Evolutionary conservation across 35 echinoderm and acorn worm species (phyloP), one percentile per base, ranked within the genome.

Genomic region (Apostichopus japonicus): DNA sequence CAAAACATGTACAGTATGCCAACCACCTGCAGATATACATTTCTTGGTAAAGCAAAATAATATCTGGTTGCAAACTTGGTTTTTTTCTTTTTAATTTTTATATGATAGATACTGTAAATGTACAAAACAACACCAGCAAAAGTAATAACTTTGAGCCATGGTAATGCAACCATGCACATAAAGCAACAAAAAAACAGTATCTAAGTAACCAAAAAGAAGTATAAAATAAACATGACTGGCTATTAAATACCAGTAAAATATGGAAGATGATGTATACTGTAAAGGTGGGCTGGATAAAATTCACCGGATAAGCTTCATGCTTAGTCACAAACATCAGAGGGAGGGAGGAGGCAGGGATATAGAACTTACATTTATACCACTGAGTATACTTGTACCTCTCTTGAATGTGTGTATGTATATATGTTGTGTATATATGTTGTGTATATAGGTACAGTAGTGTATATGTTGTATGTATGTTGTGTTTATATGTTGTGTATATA

Each of bases 61-160:
- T 83, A 15, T 83, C 54, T 17, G 24, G 79, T 83, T 54, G 79
- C 79, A 83, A 83, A 83, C 79, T 19, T 52, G 44, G 79, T 54
- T 83, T 83, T 52, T 17, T 55, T 54, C 0, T 44, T 44, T 44
- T 44, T 4, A 44, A 44, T 44, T 44, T 83, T 67, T 15, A 67
- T 67, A 67, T 67, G 19, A 67, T 67, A 67, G 11, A 19, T 67
- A 67, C 63, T 67, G 63, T 67, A 67, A 17, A 55, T 83, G 79
- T 83, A 83, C 51, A 83, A 83, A 54, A 54, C 79, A 44, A 44
- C 33, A 44, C 33, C 33, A 83, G 51, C 22, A 24, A 83, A 33
- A 55, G 24, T 83, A 83, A 44, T 83, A 54, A 14, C 13, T 54
- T 52, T 13, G 8, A 83, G 79, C 79, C 79, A 83, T 83, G 79